These are phyloP conservation scores for Selenia dentaria DNA, from an alignment of 2,888 invertebrate genomes.

Conservation along the genomic window DNA sequence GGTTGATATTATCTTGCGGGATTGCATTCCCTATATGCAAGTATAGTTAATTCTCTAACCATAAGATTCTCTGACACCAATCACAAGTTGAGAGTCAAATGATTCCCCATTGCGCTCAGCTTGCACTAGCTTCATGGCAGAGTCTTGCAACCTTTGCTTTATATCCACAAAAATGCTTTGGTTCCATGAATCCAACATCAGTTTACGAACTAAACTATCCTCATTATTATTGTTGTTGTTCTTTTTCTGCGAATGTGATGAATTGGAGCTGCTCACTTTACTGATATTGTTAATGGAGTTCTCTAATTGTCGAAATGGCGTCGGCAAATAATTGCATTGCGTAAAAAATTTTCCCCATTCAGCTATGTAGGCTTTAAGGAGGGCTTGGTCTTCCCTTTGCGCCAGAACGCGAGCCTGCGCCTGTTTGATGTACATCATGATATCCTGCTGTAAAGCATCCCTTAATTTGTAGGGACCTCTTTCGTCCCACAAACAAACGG, in stretches of 20 bases:
- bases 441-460: conserved; percentile 95
- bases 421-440: conserved; percentile 96
- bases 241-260: conserved; percentile 74
- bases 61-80: conserved; percentile 99
- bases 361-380: conserved; percentile 97
- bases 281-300: conserved; percentile 88
- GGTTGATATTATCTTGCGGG: too few species aligned
- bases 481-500: conserved; percentile 98
- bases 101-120: conserved; percentile 99
- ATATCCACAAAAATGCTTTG: conserved; percentile 98
- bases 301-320: conserved; percentile 97
- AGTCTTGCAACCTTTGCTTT: conserved; percentile 95
- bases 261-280: conserved; percentile 67
- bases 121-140: conserved; percentile 98
- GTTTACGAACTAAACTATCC: conserved; percentile 96
- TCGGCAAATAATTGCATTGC: conserved; percentile 98
- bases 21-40: too few species aligned
- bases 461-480: conserved; percentile 95
- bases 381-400: conserved; percentile 96
- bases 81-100: conserved; percentile 98
- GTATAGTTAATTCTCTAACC: conserved; percentile 76
- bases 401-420: conserved; percentile 95
- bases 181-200: conserved; percentile 99
- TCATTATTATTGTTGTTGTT: conserved; percentile 87
- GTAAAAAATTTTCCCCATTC: conserved; percentile 99